These are phyloP conservation scores for Puntigrus tetrazona DNA, from an alignment of 2,113 vertebrate genomes.

Conservation along the genomic window DNA sequence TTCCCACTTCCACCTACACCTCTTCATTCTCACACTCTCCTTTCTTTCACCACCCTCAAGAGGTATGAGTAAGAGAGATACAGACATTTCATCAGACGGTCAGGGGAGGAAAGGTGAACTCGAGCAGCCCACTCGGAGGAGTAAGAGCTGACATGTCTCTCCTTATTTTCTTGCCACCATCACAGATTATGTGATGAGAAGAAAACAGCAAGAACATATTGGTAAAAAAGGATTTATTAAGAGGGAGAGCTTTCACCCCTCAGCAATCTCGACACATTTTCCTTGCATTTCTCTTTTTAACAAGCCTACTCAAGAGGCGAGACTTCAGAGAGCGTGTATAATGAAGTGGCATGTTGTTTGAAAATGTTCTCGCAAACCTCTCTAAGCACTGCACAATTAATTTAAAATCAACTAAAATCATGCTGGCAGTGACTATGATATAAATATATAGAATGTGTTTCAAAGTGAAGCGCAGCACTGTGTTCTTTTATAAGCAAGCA, in stretches of 20 bases:
- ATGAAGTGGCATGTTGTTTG: neutral
- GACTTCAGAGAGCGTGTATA: neutral
- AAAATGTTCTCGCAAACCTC: neutral
- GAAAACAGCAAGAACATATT: conserved; percentile 20
- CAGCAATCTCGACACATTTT: conserved; percentile 8
- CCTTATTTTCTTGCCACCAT: conserved; percentile 9
- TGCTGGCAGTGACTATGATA: neutral
- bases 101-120: conserved; percentile 4
- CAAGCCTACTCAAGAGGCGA: neutral
- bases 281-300: neutral
- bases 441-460: neutral
- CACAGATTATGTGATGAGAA: neutral
- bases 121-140: conserved; percentile 13
- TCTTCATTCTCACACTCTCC: conserved; percentile 41
- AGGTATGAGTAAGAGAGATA: conserved; percentile 43
- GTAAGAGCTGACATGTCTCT: conserved; percentile 32
- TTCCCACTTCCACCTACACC: conserved; percentile 32
- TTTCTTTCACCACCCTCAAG: conserved; percentile 32
- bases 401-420: neutral
- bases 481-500: too few species aligned
- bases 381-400: neutral
- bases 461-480: too few species aligned
- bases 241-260: conserved; percentile 22
- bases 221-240: conserved; percentile 50
- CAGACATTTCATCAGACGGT: conserved; percentile 36